Evolutionary conservation across 2,888 invertebrate genomes (phyloP).

Genomic region (Blera fallax): DNA sequence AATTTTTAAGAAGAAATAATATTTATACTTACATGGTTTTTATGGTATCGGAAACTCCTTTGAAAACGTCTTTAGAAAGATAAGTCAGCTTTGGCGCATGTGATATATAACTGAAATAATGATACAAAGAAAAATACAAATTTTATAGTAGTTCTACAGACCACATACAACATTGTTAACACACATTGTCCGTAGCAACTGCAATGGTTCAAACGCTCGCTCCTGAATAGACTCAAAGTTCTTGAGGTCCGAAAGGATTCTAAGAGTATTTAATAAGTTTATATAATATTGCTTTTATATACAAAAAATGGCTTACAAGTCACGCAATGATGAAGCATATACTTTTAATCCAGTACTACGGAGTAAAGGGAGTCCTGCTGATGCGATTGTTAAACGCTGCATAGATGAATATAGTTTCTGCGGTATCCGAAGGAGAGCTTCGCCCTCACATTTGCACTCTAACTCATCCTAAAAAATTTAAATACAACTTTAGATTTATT

Average conservation of each 20-base stretch:
- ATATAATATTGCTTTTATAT: too few species aligned
- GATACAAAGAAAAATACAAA: conserved; percentile 3
- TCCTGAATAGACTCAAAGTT: conserved; percentile 79
- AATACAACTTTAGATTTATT: not conserved
- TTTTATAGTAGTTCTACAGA: conserved; percentile 17
- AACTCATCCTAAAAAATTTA: conserved; percentile 77
- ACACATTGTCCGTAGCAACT: conserved; percentile 78
- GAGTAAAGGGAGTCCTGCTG: conserved; percentile 79
- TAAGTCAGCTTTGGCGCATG: conserved; percentile 85
- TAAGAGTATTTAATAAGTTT: conserved; percentile 58
- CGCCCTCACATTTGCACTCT: conserved; percentile 81
- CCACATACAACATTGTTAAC: conserved; percentile 48
- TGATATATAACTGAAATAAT: conserved; percentile 85
- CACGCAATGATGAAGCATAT: conserved; percentile 78
- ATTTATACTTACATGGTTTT: conserved; percentile 84
- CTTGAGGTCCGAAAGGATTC: conserved; percentile 78
- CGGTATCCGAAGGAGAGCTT: conserved; percentile 79
- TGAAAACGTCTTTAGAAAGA: conserved; percentile 80
- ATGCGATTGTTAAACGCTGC: conserved; percentile 79
- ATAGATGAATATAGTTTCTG: conserved; percentile 79
- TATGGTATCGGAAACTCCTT: conserved; percentile 80
- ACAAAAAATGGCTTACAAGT: conserved; percentile 77
- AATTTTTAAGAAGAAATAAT: too few species aligned
- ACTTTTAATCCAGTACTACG: conserved; percentile 79
- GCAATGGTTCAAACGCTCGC: conserved; percentile 79